Conservation (phyloP, 2,113 vertebrate species). For the Pteropus alecto region DNA sequence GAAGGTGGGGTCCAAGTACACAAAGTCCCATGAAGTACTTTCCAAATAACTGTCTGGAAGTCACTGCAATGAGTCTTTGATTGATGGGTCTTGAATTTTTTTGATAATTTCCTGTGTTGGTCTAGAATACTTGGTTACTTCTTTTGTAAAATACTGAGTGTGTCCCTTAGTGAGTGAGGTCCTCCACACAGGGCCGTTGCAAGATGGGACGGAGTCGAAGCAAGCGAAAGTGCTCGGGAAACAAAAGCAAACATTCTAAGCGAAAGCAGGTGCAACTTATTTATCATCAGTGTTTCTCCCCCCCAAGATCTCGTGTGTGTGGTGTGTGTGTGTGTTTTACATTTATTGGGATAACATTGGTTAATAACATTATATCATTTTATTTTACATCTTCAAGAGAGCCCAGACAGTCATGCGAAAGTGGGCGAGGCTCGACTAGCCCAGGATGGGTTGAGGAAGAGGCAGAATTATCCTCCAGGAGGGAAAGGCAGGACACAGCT, state of each 20-base stretch:
- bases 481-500: background rate
- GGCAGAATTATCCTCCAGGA: background rate
- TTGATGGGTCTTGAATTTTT: background rate
- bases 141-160: accelerated
- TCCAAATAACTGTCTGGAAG: background rate
- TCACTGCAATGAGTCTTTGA: background rate
- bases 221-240: background rate
- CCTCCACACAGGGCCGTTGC: background rate
- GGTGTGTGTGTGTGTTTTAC: background rate
- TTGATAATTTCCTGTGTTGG: accelerated
- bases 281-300: accelerated
- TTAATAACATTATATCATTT: background rate
- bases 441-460: too few relatives aligned
- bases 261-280: background rate
- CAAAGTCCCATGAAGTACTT: background rate
- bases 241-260: background rate
- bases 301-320: background rate
- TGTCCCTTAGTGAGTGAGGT: background rate
- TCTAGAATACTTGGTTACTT: background rate
- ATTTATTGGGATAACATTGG: background rate
- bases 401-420: accelerated
- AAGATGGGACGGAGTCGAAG: background rate
- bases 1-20: background rate
- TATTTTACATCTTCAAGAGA: background rate
- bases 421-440: background rate